A percentile compares a stretch with the other conserved stretches of the same genome.
phyloP scores from a whole-genome alignment of 2,113 vertebrate genomes.

The Prietella phreatophila region DNA sequence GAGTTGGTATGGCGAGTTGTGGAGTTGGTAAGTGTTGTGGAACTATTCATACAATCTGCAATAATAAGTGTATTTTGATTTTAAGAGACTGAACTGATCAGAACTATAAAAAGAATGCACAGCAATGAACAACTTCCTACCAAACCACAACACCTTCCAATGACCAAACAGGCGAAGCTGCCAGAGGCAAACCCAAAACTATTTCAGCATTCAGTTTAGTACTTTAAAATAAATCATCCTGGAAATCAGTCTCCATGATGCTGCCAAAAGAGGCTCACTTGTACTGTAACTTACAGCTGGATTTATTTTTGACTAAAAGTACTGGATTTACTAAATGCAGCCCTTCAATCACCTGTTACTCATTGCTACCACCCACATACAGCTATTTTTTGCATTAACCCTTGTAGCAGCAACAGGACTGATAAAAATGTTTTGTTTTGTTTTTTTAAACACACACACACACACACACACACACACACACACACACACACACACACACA shows the following conservation, averaged over 20 bases:
- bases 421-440: too few relatives aligned
- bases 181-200: neutral
- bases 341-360: neutral
- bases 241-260: slow-evolving; percentile 34
- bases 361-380: neutral
- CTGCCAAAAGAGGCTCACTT: neutral
- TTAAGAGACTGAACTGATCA: neutral
- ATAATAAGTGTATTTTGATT: too few relatives aligned
- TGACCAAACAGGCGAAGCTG: neutral
- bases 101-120: neutral
- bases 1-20: neutral
- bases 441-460: neutral
- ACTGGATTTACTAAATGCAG: neutral
- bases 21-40: neutral
- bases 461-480: slow-evolving; percentile 23
- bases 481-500: slow-evolving; percentile 19
- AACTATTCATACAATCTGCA: neutral
- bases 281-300: neutral
- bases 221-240: slow-evolving; percentile 28
- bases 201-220: neutral
- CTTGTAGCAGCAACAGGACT: neutral
- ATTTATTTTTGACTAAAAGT: neutral
- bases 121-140: neutral
- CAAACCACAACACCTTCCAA: neutral
- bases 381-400: neutral